Conservation (phyloP, 2,888 invertebrate genomes). For the Andrena camellia region DNA sequence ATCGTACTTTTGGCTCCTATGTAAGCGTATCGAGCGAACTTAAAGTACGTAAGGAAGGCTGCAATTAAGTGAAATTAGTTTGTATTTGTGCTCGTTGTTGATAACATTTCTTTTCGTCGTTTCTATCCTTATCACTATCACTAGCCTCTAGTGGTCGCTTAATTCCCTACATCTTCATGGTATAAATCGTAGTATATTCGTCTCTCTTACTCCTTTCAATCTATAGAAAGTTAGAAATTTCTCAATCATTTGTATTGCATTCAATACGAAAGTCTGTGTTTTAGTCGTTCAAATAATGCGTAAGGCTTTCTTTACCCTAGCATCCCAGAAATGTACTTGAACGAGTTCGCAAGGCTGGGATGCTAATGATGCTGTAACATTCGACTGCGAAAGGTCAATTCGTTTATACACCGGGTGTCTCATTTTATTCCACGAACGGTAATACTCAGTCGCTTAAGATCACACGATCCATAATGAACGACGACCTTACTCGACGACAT, state of each 20-base stretch:
- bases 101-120: slow-evolving; percentile 16
- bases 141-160: slow-evolving; percentile 56
- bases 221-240: slow-evolving; percentile 36
- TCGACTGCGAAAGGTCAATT: neutral
- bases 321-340: slow-evolving; percentile 1
- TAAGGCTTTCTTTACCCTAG: neutral
- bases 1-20: slow-evolving; percentile 29
- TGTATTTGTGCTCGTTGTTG: slow-evolving; percentile 48
- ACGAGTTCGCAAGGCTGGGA: slow-evolving; percentile 17
- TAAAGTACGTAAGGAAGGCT: slow-evolving; percentile 21
- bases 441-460: neutral
- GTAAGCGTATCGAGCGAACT: slow-evolving; percentile 43
- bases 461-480: neutral
- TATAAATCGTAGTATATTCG: slow-evolving; percentile 29
- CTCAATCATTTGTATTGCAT: neutral
- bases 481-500: neutral
- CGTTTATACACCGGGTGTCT: neutral
- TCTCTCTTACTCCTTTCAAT: neutral
- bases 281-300: neutral
- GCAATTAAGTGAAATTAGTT: slow-evolving; percentile 43
- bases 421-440: neutral
- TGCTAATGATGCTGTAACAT: slow-evolving; percentile 17
- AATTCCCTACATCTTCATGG: slow-evolving; percentile 4
- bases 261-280: neutral
- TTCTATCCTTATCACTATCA: slow-evolving; percentile 50